A percentile compares a stretch with the other conserved stretches of the same genome.
Evolutionary conservation across 2,113 vertebrate genomes (phyloP).

Genomic region (Charadrius vociferus): DNA sequence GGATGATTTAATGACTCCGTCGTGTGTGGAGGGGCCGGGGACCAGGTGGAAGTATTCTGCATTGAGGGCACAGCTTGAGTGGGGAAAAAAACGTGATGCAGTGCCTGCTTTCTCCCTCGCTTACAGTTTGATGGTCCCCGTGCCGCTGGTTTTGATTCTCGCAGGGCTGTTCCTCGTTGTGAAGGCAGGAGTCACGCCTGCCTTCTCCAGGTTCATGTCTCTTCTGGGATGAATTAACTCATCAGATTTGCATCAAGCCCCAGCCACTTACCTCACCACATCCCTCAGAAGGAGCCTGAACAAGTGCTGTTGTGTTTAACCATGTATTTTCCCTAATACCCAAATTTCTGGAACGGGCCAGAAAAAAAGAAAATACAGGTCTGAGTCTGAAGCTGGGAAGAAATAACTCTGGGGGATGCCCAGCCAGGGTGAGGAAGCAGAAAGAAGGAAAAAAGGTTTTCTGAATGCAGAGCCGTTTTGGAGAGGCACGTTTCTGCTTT

Average conservation of each 20-base stretch:
- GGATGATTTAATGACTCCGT: slow-evolving; percentile 21
- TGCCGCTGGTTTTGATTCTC: not conserved
- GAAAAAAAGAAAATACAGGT: not conserved
- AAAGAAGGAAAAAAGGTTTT: not conserved
- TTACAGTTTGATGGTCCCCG: not conserved
- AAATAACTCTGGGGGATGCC: not conserved
- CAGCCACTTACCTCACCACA: not conserved
- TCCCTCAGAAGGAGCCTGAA: not conserved
- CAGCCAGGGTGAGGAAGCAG: not conserved
- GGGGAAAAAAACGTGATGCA: not conserved
- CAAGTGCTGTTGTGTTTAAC: not conserved
- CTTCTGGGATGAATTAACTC: not conserved
- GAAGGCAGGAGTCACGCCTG: not conserved
- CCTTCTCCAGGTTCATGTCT: not conserved
- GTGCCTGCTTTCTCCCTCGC: not conserved
- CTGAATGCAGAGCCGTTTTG: not conserved
- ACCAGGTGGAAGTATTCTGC: not conserved
- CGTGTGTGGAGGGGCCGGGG: not conserved
- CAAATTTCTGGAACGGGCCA: not conserved
- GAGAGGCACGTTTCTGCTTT: not conserved
- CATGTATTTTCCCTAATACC: not conserved
- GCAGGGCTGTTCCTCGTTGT: not conserved
- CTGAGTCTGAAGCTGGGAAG: not conserved
- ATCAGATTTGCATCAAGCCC: not conserved
- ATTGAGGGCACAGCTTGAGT: not conserved